Conservation (phyloP, 2,888 invertebrate species). For the Tuta absoluta region DNA sequence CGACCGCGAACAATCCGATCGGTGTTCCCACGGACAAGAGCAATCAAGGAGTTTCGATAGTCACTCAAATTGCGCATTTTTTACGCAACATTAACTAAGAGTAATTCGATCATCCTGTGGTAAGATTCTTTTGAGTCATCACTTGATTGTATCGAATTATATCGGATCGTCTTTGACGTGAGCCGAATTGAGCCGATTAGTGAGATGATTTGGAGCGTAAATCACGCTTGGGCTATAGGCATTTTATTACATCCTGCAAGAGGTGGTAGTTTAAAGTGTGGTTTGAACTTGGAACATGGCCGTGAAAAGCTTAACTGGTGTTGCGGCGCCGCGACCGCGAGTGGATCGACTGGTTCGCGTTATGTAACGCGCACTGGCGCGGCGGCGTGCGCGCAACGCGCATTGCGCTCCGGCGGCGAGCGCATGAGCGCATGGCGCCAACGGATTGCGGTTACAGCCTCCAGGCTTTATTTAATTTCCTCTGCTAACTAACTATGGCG, state of each 20-base stretch:
- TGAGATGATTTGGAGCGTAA: constrained; percentile 37
- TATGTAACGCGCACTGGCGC: constrained; percentile 59
- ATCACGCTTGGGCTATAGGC: constrained; percentile 28
- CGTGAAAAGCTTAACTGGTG: constrained; percentile 42
- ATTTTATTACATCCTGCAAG: constrained; percentile 19
- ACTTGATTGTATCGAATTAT: constrained; percentile 34
- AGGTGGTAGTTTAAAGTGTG: constrained; percentile 34
- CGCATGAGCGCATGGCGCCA: constrained; percentile 40
- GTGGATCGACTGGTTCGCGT: constrained; percentile 61
- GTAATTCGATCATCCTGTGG: constrained; percentile 51
- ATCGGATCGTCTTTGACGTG: constrained; percentile 43
- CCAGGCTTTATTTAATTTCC: constrained; percentile 19
- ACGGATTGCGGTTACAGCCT: constrained; percentile 51
- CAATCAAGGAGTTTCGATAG: constrained; percentile 64
- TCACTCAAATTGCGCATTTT: constrained; percentile 67
- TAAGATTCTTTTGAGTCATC: constrained; percentile 47
- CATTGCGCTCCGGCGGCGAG: constrained; percentile 15
- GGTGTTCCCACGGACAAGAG: constrained; percentile 70
- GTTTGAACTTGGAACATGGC: constrained; percentile 49
- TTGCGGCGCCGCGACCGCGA: constrained; percentile 35
- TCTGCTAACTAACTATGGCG: constrained; percentile 10
- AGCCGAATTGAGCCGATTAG: constrained; percentile 43
- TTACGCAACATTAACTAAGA: constrained; percentile 59
- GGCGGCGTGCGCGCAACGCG: constrained; percentile 38
- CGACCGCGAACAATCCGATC: constrained; percentile 72